Base-by-base conservation (phyloP, 2,113 vertebrate genomes). In the Forbesichthys agassizii region DNA sequence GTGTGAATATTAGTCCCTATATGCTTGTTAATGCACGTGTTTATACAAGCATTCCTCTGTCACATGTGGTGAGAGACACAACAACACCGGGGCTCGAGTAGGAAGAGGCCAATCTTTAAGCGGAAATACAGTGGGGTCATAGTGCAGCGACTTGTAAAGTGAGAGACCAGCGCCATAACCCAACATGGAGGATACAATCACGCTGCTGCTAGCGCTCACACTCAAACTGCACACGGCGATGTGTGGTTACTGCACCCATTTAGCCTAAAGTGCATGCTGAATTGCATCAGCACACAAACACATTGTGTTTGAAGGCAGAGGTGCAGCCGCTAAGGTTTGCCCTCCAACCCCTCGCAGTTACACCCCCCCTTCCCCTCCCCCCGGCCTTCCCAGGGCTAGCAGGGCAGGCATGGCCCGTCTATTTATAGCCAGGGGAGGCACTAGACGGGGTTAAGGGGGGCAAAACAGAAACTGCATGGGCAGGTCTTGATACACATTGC, bases 401-500 rank as follows among this genome's bases (percentile, higher is more conserved):
- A 58, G 81, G 83, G 76, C 78, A 80, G 75, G 81, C 83, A 78
- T 82, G 78, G 75, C 84, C 82, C 85, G 76, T 90, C 90, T 92
- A 92, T 93, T 92, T 91, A 88, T 90, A 92, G 33, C 84, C 83
- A 82, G 61, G 77, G 69, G 81, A 46, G 83, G 77, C 70, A 66
- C 71, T 74, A 66, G 73, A 58, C 13, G 54, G 54, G n/a, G 54
- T 55, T 13, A 16, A 54, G 53, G 65, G 36, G 51, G 9, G 64
- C 13, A 33, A 71, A 67, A 74, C 69, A 76, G 78, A 73, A 73
- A 68, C 68, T 58, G 84, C 77, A 74, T 75, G 80, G 77, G 71
- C 85, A 85, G 91, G 90, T 93, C 90, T 84, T 83, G 86, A 92
- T 93, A 92, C 92, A 91, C 89, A 90, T 86, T 86, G 84, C 85